A percentile compares a stretch with the other conserved stretches of the same genome.
Conservation (phyloP, 2,797 vertebrate genomes). For the Arrhamphus sclerolepis region DNA sequence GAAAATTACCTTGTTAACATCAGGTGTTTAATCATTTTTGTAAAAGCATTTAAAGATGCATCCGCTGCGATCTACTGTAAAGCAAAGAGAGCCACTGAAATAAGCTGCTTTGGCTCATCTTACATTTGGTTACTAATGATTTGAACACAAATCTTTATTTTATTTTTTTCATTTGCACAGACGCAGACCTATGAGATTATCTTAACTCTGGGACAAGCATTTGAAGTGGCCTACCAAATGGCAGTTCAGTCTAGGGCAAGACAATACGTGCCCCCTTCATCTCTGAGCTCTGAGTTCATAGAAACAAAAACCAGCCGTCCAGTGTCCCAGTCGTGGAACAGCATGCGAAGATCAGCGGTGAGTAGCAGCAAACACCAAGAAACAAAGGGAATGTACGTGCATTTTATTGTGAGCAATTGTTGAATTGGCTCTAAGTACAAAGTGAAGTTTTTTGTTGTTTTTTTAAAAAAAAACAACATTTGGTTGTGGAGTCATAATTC, state of each 20-base stretch:
- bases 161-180: slow-evolving; percentile 62
- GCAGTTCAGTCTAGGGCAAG: slow-evolving; percentile 93
- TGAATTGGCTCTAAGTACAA: slow-evolving; percentile 5
- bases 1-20: no score
- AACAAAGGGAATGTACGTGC: not conserved
- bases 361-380: slow-evolving; percentile 64
- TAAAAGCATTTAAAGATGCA: no score
- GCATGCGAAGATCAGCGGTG: slow-evolving; percentile 92
- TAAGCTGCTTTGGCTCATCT: no score
- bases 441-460: no score
- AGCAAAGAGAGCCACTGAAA: no score
- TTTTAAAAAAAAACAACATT: no score
- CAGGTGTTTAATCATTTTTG: no score
- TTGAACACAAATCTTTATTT: not conserved
- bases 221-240: slow-evolving; percentile 98
- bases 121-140: not conserved
- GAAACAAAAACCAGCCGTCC: slow-evolving; percentile 94
- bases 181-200: slow-evolving; percentile 98
- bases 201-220: slow-evolving; percentile 94
- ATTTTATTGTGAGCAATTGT: not conserved
- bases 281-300: slow-evolving; percentile 79
- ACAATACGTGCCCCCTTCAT: slow-evolving; percentile 78
- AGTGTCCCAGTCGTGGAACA: slow-evolving; percentile 91
- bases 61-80: no score
- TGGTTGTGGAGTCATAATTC: slow-evolving; percentile 20